Evolutionary conservation across 2,113 vertebrate species (phyloP).

Genomic region (Rhynchomys soricoides): DNA sequence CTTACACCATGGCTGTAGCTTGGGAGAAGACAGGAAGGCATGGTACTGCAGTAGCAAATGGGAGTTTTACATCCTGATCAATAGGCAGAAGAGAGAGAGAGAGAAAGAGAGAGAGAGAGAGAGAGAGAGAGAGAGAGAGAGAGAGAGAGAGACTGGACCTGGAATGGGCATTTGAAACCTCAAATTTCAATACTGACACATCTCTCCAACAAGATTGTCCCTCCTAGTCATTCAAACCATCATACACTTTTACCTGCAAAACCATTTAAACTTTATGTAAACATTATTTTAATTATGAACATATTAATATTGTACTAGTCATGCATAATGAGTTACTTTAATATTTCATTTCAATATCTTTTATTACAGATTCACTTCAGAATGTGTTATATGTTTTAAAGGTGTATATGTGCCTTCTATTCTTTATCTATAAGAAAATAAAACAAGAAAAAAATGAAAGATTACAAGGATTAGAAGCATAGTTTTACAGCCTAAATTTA

Average conservation of each 20-base stretch:
- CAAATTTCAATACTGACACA: not conserved
- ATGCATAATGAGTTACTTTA: not conserved
- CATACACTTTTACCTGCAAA: not conserved
- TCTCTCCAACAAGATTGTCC: not conserved
- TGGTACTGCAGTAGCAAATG: not conserved
- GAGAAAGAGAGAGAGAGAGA: not conserved
- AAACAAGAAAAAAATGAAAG: not conserved
- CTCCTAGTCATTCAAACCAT: not conserved
- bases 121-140: not conserved
- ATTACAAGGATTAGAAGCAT: not conserved
- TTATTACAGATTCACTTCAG: not conserved
- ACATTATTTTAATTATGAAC: not conserved
- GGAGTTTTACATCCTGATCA: not conserved
- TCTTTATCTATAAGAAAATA: not conserved
- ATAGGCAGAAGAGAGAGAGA: not conserved
- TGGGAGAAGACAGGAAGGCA: not conserved
- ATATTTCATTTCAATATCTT: not conserved
- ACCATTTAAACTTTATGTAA: not conserved
- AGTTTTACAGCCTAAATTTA: not conserved
- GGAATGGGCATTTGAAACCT: not conserved
- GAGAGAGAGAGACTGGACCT: not conserved
- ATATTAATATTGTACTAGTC: too few species aligned
- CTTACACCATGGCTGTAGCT: not conserved
- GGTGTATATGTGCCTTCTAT: not conserved
- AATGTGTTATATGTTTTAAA: constrained; percentile 14